Percentiles rank a stretch among this genome's conserved stretches.
Evolutionary conservation across 37 sponge, comb jelly and placozoan genomes (phyloP).

Genomic region (Agelas oroides): DNA sequence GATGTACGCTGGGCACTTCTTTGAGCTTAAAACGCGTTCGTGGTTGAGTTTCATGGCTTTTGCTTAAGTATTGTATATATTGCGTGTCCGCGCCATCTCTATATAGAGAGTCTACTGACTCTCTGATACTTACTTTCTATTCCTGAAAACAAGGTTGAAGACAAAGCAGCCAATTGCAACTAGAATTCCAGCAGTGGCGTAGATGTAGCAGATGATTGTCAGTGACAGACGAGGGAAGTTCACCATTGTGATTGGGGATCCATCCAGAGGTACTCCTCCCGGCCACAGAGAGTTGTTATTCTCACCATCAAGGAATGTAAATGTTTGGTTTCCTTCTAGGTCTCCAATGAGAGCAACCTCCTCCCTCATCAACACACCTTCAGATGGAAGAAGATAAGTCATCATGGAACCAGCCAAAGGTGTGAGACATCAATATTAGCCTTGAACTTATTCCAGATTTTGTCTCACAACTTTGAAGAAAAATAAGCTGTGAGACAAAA

Average conservation of each 20-base stretch:
- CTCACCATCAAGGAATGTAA: slow-evolving; percentile 14
- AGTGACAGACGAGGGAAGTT: slow-evolving; percentile 40
- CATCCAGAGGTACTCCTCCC: slow-evolving; percentile 50
- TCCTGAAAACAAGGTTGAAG: slow-evolving; percentile 55
- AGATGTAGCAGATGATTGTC: slow-evolving; percentile 27
- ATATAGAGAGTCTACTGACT: too few relatives aligned
- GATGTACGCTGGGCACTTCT: too few relatives aligned
- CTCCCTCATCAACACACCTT: slow-evolving; percentile 5
- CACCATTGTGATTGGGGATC: slow-evolving; percentile 8
- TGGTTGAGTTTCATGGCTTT: too few relatives aligned
- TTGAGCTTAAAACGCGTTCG: too few relatives aligned
- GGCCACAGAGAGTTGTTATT: not conserved
- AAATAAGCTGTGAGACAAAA: too few relatives aligned
- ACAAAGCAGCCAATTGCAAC: slow-evolving; percentile 53
- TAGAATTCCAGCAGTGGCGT: slow-evolving; percentile 26
- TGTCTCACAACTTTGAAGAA: too few relatives aligned
- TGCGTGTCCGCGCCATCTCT: too few relatives aligned
- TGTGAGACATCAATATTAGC: too few relatives aligned
- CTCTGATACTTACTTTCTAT: slow-evolving; percentile 35
- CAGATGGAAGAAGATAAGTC: not conserved
- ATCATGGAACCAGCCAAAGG: too few relatives aligned
- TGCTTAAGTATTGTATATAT: too few relatives aligned
- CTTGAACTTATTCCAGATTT: too few relatives aligned
- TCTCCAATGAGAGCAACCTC: not conserved
- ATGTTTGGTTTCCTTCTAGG: not conserved